phyloP scores from a whole-genome alignment of 2,888 invertebrate species.

The Zootermopsis nevadensis region DNA sequence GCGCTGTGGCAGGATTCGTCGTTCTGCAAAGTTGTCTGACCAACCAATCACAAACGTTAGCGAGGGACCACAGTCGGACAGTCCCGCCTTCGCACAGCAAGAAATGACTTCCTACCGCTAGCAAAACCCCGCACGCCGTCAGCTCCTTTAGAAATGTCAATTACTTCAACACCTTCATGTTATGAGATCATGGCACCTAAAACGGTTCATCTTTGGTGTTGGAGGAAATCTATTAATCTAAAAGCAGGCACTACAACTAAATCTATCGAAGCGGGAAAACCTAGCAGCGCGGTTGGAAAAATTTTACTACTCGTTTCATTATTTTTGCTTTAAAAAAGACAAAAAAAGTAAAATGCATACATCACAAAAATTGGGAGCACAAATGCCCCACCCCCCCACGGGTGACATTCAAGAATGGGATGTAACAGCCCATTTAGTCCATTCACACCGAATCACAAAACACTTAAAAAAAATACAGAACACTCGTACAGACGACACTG shows the following conservation, averaged over 20 bases:
- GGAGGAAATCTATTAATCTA: neutral
- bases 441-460: conserved; percentile 5
- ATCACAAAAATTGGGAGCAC: neutral
- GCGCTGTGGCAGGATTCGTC: neutral
- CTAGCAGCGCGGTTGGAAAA: neutral
- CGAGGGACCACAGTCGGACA: neutral
- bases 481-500: conserved; percentile 5
- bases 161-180: too few relatives aligned
- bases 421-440: neutral
- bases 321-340: neutral
- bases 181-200: conserved; percentile 47
- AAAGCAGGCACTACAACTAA: neutral
- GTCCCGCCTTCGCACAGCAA: neutral
- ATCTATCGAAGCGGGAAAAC: neutral
- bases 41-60: too few relatives aligned
- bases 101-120: neutral
- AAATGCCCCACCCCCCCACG: neutral
- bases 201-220: conserved; percentile 46
- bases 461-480: conserved; percentile 5
- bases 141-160: too few relatives aligned
- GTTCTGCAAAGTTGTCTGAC: neutral
- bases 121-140: neutral
- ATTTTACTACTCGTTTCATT: neutral
- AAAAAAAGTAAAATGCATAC: conserved; percentile 8
- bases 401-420: neutral